Evolutionary conservation across 2,888 invertebrate genomes (phyloP), one percentile per base, ranked within the genome.

Genomic region (Falcaria lacertinaria): DNA sequence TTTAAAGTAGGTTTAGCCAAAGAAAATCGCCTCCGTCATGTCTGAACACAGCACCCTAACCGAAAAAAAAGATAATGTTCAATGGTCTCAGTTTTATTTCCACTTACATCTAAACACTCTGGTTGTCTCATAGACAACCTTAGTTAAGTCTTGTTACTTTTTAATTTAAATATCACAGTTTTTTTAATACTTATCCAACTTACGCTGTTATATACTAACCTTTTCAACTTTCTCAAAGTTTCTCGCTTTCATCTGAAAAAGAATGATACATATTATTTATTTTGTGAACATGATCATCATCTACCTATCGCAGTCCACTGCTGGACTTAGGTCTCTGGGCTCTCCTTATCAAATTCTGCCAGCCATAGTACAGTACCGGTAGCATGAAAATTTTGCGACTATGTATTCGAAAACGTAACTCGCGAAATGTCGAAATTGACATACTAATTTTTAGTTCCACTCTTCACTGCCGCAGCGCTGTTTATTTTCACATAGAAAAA

Each of bases 191-290:
- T 44, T 45, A 44, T 41, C 45, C 41, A 51, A 67, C 70, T 74
- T 77, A 80, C 54, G 4, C 47, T 62, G 42, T 40, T 43, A 45
- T 28, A 66, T 86, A 92, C 94, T 91, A 93, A 97, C 97, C 95
- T 98, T 98, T 93, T 99, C 99, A 34, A 99, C 99, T 79, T 95
- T 95, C 85, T 99, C 99, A 91, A 96, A 99, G 90, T 98, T 97
- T 82, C 98, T 93, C 59, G 96, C 94, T 84, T 98, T 98, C 94
- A 99, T 97, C 97, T 98, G 93, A 1, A 17, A 36, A 14, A 34
- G 22, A 42, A 33, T n/a, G n/a, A n/a, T n/a, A n/a, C n/a, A n/a
- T n/a, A n/a, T n/a, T n/a, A n/a, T n/a, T n/a, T n/a, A n/a, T n/a
- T n/a, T n/a, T n/a, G n/a, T n/a, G n/a, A n/a, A n/a, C n/a, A n/a